phyloP scores from a whole-genome alignment of 2,113 vertebrate genomes.

The Pollimyrus isidori region DNA sequence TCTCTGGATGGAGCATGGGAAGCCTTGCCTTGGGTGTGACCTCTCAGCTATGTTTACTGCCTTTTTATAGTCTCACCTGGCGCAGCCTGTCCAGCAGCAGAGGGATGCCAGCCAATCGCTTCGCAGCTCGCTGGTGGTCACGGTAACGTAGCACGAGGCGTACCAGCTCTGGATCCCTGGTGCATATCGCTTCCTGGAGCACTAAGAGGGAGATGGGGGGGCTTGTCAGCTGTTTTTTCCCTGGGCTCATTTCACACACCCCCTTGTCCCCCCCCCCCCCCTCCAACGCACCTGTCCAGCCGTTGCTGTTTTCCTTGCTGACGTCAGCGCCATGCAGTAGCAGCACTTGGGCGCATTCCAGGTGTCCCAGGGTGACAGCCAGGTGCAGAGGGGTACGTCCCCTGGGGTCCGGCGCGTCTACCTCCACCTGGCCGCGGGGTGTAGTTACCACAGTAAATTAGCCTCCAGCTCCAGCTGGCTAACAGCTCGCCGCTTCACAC shows the following conservation, averaged over 20 bases:
- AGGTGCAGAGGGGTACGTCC: constrained; percentile 90
- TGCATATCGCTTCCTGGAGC: constrained; percentile 91
- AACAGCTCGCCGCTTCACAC: not conserved
- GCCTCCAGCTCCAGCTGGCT: not conserved
- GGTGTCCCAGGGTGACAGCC: constrained; percentile 83
- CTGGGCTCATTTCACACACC: not conserved
- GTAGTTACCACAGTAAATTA: not conserved
- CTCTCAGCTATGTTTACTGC: not conserved
- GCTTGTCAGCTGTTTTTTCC: not conserved
- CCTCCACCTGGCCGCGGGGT: constrained; percentile 61
- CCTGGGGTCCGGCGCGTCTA: constrained; percentile 83
- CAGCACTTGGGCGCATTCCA: constrained; percentile 83
- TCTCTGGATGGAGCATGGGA: not conserved
- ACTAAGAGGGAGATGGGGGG: constrained; percentile 55
- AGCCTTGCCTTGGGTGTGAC: not conserved
- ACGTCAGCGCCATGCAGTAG: constrained; percentile 83
- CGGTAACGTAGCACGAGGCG: constrained; percentile 86
- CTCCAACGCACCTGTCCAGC: constrained; percentile 81
- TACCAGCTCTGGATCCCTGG: constrained; percentile 83
- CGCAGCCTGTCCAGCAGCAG: constrained; percentile 85
- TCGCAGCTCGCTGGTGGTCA: constrained; percentile 89
- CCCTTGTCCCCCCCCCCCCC: not conserved
- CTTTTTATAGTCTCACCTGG: constrained; percentile 66
- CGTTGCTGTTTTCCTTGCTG: constrained; percentile 88
- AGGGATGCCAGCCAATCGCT: constrained; percentile 87